Percentiles rank a stretch among this genome's conserved stretches.
Conservation (phyloP, 1,140 invertebrate genomes). For the Pseudomyrmex concolor region DNA sequence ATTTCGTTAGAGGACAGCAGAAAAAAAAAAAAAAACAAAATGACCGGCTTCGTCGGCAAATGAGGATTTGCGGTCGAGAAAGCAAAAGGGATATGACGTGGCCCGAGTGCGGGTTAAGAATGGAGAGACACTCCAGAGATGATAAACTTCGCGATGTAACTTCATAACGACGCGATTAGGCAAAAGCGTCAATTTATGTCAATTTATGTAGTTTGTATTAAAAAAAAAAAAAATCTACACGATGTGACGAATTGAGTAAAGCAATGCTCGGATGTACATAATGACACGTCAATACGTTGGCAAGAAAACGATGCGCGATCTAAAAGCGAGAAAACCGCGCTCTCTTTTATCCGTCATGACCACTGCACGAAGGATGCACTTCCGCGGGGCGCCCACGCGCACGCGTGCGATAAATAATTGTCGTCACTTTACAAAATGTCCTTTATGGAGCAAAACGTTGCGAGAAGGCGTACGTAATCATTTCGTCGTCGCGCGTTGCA, state of each 20-base stretch:
- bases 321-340: slow-evolving; percentile 10
- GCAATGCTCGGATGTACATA: background rate
- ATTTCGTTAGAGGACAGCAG: slow-evolving; percentile 51
- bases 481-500: slow-evolving; percentile 26
- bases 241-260: background rate
- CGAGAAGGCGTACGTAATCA: background rate
- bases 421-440: slow-evolving; percentile 27
- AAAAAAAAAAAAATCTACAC: background rate
- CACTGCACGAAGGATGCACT: slow-evolving; percentile 23
- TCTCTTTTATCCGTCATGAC: background rate
- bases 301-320: background rate
- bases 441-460: slow-evolving; percentile 24
- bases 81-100: slow-evolving; percentile 47
- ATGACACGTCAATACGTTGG: background rate
- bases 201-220: background rate
- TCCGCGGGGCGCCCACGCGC: slow-evolving; percentile 9
- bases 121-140: background rate
- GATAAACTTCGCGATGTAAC: slow-evolving; percentile 29
- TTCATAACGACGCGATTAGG: background rate
- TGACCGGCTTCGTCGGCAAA: slow-evolving; percentile 53
- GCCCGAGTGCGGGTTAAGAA: slow-evolving; percentile 30
- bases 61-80: slow-evolving; percentile 66
- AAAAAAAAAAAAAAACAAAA: slow-evolving; percentile 54
- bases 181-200: background rate
- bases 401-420: slow-evolving; percentile 23